Conservation (phyloP, 2,888 invertebrate genomes). For the Apamea epomidion region DNA sequence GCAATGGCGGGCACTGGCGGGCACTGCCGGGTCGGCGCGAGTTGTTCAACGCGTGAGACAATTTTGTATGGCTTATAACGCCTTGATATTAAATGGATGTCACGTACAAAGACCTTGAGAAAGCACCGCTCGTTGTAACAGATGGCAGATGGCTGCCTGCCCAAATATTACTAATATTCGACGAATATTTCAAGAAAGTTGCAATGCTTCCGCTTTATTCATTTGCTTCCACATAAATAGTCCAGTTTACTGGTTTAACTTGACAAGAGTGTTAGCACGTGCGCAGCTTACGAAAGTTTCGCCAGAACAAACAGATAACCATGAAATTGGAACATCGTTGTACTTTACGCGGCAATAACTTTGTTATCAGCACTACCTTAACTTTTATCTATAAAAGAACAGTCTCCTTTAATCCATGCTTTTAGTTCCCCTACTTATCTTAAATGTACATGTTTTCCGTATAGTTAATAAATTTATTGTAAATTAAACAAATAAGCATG, state of each 20-base stretch:
- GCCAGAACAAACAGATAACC: conserved; percentile 75
- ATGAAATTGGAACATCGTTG: conserved; percentile 74
- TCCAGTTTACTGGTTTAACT: conserved; percentile 42
- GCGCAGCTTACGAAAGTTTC: conserved; percentile 72
- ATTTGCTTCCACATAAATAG: conserved; percentile 37
- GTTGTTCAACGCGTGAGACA: conserved; percentile 74
- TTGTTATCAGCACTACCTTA: conserved; percentile 68
- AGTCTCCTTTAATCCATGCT: conserved; percentile 47
- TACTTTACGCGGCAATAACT: conserved; percentile 61
- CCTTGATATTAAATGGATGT: conserved; percentile 79
- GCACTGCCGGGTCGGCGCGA: conserved; percentile 64
- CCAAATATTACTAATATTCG: conserved; percentile 70
- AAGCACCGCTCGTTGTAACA: conserved; percentile 72
- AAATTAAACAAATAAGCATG: conserved; percentile 37
- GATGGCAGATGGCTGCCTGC: conserved; percentile 77
- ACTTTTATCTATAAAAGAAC: conserved; percentile 54
- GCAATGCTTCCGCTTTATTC: conserved; percentile 29
- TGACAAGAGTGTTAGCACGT: conserved; percentile 56
- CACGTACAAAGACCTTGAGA: conserved; percentile 77
- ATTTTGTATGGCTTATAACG: conserved; percentile 74
- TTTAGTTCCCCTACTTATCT: conserved; percentile 50
- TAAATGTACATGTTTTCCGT: conserved; percentile 15
- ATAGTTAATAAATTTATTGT: conserved; percentile 6
- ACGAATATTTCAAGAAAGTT: conserved; percentile 59
- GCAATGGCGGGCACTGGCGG: conserved; percentile 43